Evolutionary conservation across 35 echinoderm and acorn worm genomes (phyloP).

Genomic region (Diadema setosum): DNA sequence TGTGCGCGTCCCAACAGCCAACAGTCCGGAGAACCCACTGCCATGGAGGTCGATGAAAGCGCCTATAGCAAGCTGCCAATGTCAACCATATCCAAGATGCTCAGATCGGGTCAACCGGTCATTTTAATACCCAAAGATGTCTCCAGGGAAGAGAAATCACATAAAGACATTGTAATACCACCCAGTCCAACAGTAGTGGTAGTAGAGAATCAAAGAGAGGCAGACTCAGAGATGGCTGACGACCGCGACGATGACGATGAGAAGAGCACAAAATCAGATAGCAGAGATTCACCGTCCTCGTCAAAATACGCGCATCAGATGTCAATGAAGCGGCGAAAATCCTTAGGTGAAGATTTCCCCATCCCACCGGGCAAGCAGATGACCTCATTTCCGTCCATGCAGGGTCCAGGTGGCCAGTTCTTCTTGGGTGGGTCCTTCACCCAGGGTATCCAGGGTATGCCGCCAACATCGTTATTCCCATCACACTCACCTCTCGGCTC

Average conservation of each 20-base stretch:
- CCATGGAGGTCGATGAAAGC: background rate
- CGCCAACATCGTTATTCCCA: constrained; percentile 64
- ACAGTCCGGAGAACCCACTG: background rate
- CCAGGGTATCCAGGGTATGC: constrained; percentile 73
- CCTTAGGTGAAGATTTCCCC: background rate
- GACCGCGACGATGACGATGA: background rate
- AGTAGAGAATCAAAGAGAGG: background rate
- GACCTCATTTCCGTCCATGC: background rate
- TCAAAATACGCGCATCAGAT: background rate
- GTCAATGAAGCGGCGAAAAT: background rate
- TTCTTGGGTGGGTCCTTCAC: constrained; percentile 47
- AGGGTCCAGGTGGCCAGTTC: constrained; percentile 42
- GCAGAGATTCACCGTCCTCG: constrained; percentile 16
- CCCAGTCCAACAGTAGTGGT: constrained; percentile 74
- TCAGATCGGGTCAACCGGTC: constrained; percentile 90
- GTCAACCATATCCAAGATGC: constrained; percentile 81
- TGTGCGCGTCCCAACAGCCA: background rate
- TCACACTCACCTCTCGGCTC: constrained; percentile 59
- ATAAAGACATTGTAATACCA: constrained; percentile 51
- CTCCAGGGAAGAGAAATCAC: constrained; percentile 28
- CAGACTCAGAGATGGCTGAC: background rate
- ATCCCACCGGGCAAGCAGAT: background rate
- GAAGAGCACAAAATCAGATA: background rate
- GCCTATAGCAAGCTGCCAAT: constrained; percentile 52
- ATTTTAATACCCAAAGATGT: constrained; percentile 90